Evolutionary conservation across 1,140 invertebrate species (phyloP).

Genomic region (Drosophila arizonae): DNA sequence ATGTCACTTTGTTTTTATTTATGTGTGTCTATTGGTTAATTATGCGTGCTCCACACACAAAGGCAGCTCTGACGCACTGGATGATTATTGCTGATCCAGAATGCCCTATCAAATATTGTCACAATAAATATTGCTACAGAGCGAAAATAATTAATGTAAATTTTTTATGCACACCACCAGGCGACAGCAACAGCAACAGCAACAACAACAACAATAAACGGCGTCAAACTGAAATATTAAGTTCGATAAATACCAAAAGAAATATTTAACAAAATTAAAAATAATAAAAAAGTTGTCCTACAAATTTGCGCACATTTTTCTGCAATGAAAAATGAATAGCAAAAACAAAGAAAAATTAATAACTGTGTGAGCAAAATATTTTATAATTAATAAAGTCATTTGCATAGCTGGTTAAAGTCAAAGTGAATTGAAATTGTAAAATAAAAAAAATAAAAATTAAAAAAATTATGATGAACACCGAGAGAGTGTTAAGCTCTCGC

Average conservation of each 20-base stretch:
- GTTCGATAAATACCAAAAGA: constrained; percentile 57
- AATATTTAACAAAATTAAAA: constrained; percentile 52
- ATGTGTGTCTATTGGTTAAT: constrained; percentile 42
- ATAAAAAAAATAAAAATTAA: neutral
- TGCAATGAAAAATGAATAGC: neutral
- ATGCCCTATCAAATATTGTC: constrained; percentile 56
- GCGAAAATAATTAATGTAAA: constrained; percentile 56
- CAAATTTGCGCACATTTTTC: neutral
- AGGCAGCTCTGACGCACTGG: constrained; percentile 9
- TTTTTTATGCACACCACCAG: constrained; percentile 27
- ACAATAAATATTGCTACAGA: constrained; percentile 66
- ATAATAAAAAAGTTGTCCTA: constrained; percentile 14
- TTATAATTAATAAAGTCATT: constrained; percentile 14
- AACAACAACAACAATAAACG: neutral
- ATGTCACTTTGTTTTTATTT: constrained; percentile 19
- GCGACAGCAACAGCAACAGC: no score
- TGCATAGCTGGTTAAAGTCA: constrained; percentile 10
- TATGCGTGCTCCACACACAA: constrained; percentile 28
- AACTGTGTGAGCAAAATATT: constrained; percentile 14
- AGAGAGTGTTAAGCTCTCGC: neutral
- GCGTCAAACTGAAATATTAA: constrained; percentile 67
- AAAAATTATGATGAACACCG: no score
- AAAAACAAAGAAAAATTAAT: constrained; percentile 1
- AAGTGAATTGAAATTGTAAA: neutral
- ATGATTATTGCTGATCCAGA: constrained; percentile 20